phyloP scores from a whole-genome alignment of 2,888 invertebrate genomes.

The Dryobota labecula region DNA sequence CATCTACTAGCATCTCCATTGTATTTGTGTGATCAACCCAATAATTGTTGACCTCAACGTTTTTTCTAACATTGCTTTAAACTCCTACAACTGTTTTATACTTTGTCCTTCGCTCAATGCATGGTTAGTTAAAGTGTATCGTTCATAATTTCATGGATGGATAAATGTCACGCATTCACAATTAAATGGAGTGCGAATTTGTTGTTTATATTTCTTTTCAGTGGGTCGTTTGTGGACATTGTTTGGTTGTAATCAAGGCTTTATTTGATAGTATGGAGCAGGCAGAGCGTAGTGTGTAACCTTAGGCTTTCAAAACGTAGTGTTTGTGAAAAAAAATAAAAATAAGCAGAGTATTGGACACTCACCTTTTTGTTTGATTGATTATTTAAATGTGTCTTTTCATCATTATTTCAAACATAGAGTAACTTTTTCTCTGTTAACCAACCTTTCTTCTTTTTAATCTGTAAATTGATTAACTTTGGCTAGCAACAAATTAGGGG shows the following conservation, averaged over 20 bases:
- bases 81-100: constrained; percentile 41
- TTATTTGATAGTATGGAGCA: constrained; percentile 3
- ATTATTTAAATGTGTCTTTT: not conserved
- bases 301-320: not conserved
- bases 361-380: not conserved
- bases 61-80: constrained; percentile 50
- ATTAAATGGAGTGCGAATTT: constrained; percentile 51
- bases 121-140: constrained; percentile 43
- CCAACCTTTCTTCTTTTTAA: not conserved
- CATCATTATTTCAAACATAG: not conserved
- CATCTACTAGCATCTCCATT: constrained; percentile 49
- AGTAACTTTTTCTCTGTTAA: not conserved
- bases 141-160: constrained; percentile 49
- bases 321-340: not conserved
- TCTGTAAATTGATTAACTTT: not conserved
- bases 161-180: constrained; percentile 52
- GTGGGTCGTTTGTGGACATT: constrained; percentile 18
- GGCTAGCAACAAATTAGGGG: not conserved
- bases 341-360: not conserved
- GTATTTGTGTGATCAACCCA: constrained; percentile 51
- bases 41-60: constrained; percentile 53
- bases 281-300: constrained; percentile 9
- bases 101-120: constrained; percentile 47
- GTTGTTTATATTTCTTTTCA: constrained; percentile 38
- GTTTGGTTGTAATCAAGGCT: constrained; percentile 43